Conservation (phyloP, 2,888 invertebrate species). For the Drosophila histrio region DNA sequence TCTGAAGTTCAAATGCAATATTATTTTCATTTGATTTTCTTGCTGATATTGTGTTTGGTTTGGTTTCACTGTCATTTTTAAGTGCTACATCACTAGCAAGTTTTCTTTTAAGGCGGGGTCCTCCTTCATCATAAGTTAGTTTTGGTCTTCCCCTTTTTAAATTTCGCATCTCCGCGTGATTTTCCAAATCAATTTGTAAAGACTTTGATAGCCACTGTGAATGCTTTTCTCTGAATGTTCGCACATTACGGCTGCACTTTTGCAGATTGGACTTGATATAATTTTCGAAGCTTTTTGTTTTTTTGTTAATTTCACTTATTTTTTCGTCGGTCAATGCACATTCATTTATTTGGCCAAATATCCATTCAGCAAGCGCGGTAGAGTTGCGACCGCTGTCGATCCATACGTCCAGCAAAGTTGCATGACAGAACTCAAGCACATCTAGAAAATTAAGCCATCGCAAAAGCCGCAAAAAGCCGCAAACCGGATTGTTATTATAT, state of each 20-base stretch:
- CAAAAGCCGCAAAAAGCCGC: not conserved
- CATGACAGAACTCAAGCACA: slow-evolving; percentile 9
- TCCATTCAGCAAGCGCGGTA: too few species aligned
- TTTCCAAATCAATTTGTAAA: not conserved
- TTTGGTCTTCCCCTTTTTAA: too few species aligned
- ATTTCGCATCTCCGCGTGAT: not conserved
- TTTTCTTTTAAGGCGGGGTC: too few species aligned
- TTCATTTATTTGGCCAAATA: not conserved
- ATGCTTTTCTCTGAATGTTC: not conserved
- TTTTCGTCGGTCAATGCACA: not conserved
- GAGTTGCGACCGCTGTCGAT: not conserved
- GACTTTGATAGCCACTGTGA: not conserved
- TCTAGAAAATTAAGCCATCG: not conserved
- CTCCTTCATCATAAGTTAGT: too few species aligned
- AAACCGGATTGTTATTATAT: not conserved
- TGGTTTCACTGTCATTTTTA: too few species aligned
- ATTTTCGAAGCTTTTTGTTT: too few species aligned
- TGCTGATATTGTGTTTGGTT: too few species aligned
- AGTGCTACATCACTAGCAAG: too few species aligned
- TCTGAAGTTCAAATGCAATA: too few species aligned
- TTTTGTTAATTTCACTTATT: not conserved
- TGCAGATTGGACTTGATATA: not conserved
- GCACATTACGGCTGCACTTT: not conserved
- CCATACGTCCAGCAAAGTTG: slow-evolving; percentile 3
- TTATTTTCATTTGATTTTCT: too few species aligned